Evolutionary conservation across 1,140 invertebrate genomes (phyloP).

Genomic region (Rhopalosiphum maidis): DNA sequence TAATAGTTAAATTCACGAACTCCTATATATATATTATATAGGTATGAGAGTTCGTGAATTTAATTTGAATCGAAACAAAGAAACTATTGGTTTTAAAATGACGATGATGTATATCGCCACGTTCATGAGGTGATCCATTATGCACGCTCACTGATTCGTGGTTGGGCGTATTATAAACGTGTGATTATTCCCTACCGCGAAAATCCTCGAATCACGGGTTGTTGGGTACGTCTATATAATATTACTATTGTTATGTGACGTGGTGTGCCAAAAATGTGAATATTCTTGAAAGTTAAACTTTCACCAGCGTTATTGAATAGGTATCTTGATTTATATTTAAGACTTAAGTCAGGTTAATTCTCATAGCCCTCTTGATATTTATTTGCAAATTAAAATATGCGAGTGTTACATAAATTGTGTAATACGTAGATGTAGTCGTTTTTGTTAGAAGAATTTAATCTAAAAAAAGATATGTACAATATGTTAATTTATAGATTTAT

Average conservation of each 20-base stretch:
- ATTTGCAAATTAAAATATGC: neutral
- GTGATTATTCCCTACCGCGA: neutral
- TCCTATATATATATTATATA: neutral
- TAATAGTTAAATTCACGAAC: constrained; percentile 16
- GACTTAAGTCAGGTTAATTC: neutral
- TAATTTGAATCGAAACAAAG: constrained; percentile 38
- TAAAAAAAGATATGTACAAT: neutral
- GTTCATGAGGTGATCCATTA: constrained; percentile 29
- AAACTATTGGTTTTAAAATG: constrained; percentile 38
- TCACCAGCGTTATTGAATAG: neutral
- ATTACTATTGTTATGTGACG: neutral
- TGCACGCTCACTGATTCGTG: constrained; percentile 19
- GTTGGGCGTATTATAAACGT: neutral
- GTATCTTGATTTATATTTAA: neutral
- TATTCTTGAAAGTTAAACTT: constrained; percentile 6
- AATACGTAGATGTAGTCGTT: neutral
- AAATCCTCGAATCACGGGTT: constrained; percentile 19
- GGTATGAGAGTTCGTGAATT: constrained; percentile 22
- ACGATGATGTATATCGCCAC: constrained; percentile 2
- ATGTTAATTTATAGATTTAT: neutral
- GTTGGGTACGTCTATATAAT: neutral
- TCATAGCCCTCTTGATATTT: neutral
- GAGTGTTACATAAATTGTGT: neutral
- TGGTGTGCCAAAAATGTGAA: neutral
- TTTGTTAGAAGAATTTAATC: neutral